A percentile compares a stretch with the other conserved stretches of the same genome.
phyloP scores from a whole-genome alignment of 2,797 vertebrate genomes.

The Echeneis naucrates region DNA sequence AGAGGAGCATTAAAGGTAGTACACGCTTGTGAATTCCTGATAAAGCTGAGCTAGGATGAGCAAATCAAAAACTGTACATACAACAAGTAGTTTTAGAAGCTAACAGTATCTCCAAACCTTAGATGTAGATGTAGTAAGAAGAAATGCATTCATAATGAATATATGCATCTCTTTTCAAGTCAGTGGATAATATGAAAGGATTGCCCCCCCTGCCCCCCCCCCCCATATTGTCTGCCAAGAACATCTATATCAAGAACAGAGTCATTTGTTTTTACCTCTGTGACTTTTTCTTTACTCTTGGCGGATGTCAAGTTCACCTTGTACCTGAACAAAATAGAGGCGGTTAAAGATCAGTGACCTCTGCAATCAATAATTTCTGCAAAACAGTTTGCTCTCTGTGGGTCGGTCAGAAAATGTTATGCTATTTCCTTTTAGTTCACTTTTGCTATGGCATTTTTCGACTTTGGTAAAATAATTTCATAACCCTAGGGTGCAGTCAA shows the following conservation, averaged over 20 bases:
- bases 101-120: not conserved
- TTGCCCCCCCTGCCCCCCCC: not conserved
- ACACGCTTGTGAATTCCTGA: constrained; percentile 33
- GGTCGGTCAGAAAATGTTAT: constrained; percentile 17
- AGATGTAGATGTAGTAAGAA: constrained; percentile 18
- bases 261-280: constrained; percentile 83
- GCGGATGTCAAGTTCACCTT: constrained; percentile 90
- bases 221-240: not conserved
- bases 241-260: not conserved
- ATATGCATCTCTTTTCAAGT: not conserved
- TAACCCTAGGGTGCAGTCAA: constrained; percentile 41
- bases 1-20: constrained; percentile 31
- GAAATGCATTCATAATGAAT: not conserved
- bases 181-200: not conserved
- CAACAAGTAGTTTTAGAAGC: not conserved
- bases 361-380: constrained; percentile 18
- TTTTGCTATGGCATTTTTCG: constrained; percentile 24
- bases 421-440: constrained; percentile 38
- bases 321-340: constrained; percentile 84
- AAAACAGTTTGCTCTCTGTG: constrained; percentile 19
- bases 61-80: constrained; percentile 14
- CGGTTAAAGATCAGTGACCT: constrained; percentile 11
- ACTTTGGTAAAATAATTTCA: constrained; percentile 38
- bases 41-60: constrained; percentile 15
- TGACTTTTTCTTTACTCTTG: constrained; percentile 86